These are phyloP conservation scores for Brachionus paranguensis DNA, from an alignment of 1,140 invertebrate genomes.

Conservation along the genomic window DNA sequence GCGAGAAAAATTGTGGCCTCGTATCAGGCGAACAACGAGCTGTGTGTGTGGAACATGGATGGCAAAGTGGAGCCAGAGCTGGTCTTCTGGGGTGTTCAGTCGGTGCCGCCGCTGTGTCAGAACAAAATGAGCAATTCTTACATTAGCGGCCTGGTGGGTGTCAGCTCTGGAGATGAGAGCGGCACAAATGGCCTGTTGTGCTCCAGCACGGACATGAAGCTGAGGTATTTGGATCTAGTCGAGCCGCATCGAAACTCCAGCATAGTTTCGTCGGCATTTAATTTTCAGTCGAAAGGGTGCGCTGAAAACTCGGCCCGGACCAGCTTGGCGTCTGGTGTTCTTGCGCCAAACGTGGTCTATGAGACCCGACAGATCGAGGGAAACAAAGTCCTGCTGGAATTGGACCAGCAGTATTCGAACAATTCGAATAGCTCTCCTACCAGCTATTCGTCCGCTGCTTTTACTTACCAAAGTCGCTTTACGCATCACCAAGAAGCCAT, in stretches of 20 bases:
- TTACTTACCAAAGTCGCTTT: conserved; percentile 23
- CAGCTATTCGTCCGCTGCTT: neutral
- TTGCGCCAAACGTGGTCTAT: neutral
- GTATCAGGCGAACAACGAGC: conserved; percentile 16
- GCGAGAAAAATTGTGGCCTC: neutral
- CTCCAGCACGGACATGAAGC: conserved; percentile 11
- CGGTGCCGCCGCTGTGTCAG: conserved; percentile 4
- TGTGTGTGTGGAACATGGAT: conserved; percentile 30
- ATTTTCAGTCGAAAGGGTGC: neutral
- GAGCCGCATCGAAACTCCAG: neutral
- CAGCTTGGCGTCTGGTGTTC: neutral
- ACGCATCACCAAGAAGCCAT: conserved; percentile 33
- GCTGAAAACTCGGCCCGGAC: neutral
- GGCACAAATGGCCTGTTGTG: conserved; percentile 11
- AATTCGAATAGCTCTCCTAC: neutral
- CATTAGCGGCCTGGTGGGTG: neutral
- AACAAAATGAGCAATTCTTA: neutral
- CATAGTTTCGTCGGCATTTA: conserved; percentile 27
- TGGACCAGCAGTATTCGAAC: neutral
- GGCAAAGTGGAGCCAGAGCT: neutral
- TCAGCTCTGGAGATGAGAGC: neutral
- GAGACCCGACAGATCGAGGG: conserved; percentile 9
- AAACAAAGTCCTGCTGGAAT: neutral
- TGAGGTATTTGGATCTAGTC: neutral
- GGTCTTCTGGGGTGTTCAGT: conserved; percentile 38